Percentiles rank a stretch among this genome's conserved stretches.
These are phyloP conservation scores for Trigoniulus corallinus DNA, from an alignment of 1,140 invertebrate genomes.

Conservation along the genomic window DNA sequence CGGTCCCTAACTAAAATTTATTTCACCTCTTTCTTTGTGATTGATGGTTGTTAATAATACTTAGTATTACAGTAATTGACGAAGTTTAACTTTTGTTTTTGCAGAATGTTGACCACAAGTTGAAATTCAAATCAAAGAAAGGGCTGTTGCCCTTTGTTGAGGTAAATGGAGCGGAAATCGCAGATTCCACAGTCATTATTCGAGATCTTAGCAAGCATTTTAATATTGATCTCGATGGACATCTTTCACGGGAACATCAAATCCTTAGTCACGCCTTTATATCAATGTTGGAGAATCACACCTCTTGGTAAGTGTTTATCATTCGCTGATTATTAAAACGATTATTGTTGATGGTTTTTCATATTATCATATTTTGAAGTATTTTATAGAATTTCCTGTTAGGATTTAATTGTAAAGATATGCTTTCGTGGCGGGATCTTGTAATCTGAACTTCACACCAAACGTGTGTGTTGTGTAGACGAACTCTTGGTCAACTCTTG, in stretches of 20 bases:
- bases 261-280: slow-evolving; percentile 81
- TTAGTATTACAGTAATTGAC: too few relatives aligned
- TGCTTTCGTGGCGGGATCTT: too few relatives aligned
- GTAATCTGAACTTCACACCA: too few relatives aligned
- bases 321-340: background rate
- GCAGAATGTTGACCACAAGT: slow-evolving; percentile 86
- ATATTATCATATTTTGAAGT: too few relatives aligned
- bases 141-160: slow-evolving; percentile 83
- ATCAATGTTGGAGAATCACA: slow-evolving; percentile 86
- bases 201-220: slow-evolving; percentile 65
- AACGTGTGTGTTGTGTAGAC: too few relatives aligned
- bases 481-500: too few relatives aligned
- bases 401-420: too few relatives aligned
- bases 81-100: slow-evolving; percentile 22
- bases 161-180: slow-evolving; percentile 80
- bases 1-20: too few relatives aligned
- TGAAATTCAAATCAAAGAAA: slow-evolving; percentile 83
- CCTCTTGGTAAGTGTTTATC: slow-evolving; percentile 44
- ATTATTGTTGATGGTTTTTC: too few relatives aligned
- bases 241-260: slow-evolving; percentile 62
- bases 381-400: background rate
- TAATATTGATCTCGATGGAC: slow-evolving; percentile 61
- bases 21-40: too few relatives aligned
- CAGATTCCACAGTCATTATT: slow-evolving; percentile 75
- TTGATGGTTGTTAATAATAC: too few relatives aligned